Base-by-base conservation (phyloP, 2,797 vertebrate genomes). In the Crocodylus rhombifer region DNA sequence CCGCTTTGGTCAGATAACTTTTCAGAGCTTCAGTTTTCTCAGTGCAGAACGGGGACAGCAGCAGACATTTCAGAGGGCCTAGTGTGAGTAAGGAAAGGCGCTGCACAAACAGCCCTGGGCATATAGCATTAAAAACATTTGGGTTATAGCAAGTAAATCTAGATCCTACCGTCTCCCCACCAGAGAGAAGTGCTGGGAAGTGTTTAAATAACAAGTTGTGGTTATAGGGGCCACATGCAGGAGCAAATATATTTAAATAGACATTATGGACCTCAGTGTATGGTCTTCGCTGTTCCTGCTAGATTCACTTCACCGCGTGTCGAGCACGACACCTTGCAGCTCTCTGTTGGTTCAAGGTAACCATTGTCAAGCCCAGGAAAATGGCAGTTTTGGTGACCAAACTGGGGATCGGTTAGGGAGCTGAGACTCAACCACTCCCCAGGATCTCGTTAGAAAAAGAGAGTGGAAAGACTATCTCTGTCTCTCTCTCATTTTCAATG, bases 401-500 rank as follows among this genome's bases (percentile, higher is more conserved):
- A 56, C 55, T 93, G 89, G 77, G 60, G 65, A 81, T 90, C 77
- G 56, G 18, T 61, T 63, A 92, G 79, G 23, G 33, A 71, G 74
- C 26, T 33, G 77, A 75, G 18, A 51, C 67, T n/a, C 7, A 25
- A 55, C 83, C 85, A 20, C 1, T 95, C 5, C 80, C 26, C 57
- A 30, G 20, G 36, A 36, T 33, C 89, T 84, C 83, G 26, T 86
- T 65, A 20, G 9, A 33, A 23, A 75, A 74, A 18, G 8, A 26
- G 28, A 89, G 33, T 42, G 62, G 18, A 94, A 16, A 94, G 83
- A 95, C 80, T 0, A 4, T 26, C 65, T 80, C 64, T 71, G 0
- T 64, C 65, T 95, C 55, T 92, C 76, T 95, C 81, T 92, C 80
- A 81, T 94, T 92, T 91, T 82, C 56, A 55, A 91, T 94, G 36